Evolutionary conservation across 2,888 invertebrate species (phyloP).

Genomic region (Drosophila ezoana): DNA sequence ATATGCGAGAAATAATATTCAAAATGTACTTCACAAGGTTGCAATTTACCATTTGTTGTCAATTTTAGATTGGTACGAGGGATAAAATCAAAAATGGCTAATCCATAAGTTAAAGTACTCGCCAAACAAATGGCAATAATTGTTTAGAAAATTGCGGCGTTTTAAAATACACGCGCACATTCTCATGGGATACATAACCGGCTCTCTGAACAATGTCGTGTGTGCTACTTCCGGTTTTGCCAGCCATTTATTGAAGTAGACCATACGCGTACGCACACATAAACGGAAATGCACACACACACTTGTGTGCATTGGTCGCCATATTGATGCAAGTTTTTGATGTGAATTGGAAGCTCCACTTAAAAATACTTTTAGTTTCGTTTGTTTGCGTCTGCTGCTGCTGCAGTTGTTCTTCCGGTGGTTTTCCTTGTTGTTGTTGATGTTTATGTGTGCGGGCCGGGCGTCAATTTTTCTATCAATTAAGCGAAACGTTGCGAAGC

Average conservation of each 20-base stretch:
- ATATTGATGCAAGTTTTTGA: conserved; percentile 73
- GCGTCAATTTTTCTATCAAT: conserved; percentile 75
- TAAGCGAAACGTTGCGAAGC: conserved; percentile 72
- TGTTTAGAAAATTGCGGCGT: conserved; percentile 71
- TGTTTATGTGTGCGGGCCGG: conserved; percentile 30
- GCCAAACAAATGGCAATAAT: conserved; percentile 72
- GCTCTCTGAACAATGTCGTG: background rate
- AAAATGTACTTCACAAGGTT: too few relatives aligned
- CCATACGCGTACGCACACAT: conserved; percentile 1
- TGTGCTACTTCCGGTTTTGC: conserved; percentile 45
- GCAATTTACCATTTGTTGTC: too few relatives aligned
- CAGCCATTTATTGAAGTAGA: conserved; percentile 24
- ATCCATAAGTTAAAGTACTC: conserved; percentile 36
- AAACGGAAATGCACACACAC: background rate
- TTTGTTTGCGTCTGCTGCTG: conserved; percentile 2
- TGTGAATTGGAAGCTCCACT: conserved; percentile 38
- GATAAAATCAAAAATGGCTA: background rate
- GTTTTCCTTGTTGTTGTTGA: conserved; percentile 9
- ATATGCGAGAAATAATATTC: too few relatives aligned
- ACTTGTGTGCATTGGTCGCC: conserved; percentile 34
- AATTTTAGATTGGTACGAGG: background rate
- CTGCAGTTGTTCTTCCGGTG: conserved; percentile 26
- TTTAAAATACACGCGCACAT: conserved; percentile 69
- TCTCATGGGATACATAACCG: conserved; percentile 55
- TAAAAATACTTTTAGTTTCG: conserved; percentile 35